phyloP scores from a whole-genome alignment of 2,113 vertebrate genomes.

The Oryzias celebensis region DNA sequence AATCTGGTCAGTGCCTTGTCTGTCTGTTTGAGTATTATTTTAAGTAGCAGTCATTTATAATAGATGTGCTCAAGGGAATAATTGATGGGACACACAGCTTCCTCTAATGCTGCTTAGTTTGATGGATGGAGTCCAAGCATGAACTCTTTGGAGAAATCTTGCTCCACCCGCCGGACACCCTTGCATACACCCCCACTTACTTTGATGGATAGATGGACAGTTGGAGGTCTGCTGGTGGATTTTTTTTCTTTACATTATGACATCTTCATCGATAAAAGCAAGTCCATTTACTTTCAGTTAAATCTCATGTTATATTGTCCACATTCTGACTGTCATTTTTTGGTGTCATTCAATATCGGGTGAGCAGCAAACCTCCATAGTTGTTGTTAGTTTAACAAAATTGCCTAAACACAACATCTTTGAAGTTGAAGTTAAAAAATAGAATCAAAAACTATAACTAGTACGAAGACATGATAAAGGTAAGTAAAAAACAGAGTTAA shows the following conservation, averaged over 20 bases:
- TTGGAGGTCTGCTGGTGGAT: constrained; percentile 41
- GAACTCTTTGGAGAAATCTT: constrained; percentile 52
- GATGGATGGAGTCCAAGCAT: constrained; percentile 67
- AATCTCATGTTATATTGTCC: constrained; percentile 3
- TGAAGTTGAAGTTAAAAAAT: too few relatives aligned
- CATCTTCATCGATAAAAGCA: constrained; percentile 27
- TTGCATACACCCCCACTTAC: constrained; percentile 45
- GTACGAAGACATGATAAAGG: too few relatives aligned
- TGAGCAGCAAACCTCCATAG: too few relatives aligned
- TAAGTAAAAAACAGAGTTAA: too few relatives aligned
- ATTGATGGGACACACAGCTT: constrained; percentile 73
- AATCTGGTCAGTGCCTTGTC: constrained; percentile 62
- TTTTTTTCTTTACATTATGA: constrained; percentile 36
- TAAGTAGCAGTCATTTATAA: constrained; percentile 72
- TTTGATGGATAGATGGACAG: constrained; percentile 63
- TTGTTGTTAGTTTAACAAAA: too few relatives aligned
- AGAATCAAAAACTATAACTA: too few relatives aligned
- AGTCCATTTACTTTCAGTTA: constrained; percentile 35
- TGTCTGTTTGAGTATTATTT: constrained; percentile 69
- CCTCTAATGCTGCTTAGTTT: constrained; percentile 72
- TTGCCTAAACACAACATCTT: too few relatives aligned
- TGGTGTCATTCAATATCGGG: too few relatives aligned
- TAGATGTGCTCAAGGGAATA: constrained; percentile 67
- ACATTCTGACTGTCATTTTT: too few relatives aligned
- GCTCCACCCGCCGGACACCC: constrained; percentile 37